Evolutionary conservation across 1,140 invertebrate genomes (phyloP), one percentile per base, ranked within the genome.

Genomic region (Streblospio benedicti): DNA sequence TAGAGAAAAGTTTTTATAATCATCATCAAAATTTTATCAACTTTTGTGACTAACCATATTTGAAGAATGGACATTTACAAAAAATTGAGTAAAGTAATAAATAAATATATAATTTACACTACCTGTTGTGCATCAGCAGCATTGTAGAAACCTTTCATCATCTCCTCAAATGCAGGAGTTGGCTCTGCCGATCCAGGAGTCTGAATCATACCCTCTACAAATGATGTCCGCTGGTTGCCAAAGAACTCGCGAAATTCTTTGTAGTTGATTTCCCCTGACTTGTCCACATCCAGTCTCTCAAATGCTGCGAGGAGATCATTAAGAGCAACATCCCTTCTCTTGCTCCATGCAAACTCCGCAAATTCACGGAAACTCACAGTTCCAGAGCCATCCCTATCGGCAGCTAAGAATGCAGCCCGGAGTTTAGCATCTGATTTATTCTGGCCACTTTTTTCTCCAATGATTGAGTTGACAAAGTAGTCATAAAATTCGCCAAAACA

Each of bases 341-440:
- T 65, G 14, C 59, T 53, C 60, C 60, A 55, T 0, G 62, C 44
- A 41, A 38, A 65, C 53, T 61, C 60, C 23, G 60, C 33, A 52
- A 62, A 65, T 45, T 65, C 60, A 27, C 47, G 44, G 53, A 65
- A 65, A 43, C 57, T 62, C 6, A 65, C 1, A 16, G 27, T 49
- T 14, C 63, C 63, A n/a, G 33, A 53, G 0, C 60, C 53, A 33
- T 65, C 30, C 31, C 47, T 2, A 41, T 65, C 63, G n/a, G 63
- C 63, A 18, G 49, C n/a, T 12, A 62, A 12, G 43, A 65, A 65
- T 16, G 63, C 63, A 16, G 16, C 55, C 27, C 35, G 16, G 23
- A 57, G 35, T 20, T 16, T 25, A 18, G 55, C 2, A 12, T 44
- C 55, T n/a, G n/a, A n/a, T 2, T n/a, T 18, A 18, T 41, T 14